Evolutionary conservation across 2,888 invertebrate genomes (phyloP).

Genomic region (Melanostoma mellinum): DNA sequence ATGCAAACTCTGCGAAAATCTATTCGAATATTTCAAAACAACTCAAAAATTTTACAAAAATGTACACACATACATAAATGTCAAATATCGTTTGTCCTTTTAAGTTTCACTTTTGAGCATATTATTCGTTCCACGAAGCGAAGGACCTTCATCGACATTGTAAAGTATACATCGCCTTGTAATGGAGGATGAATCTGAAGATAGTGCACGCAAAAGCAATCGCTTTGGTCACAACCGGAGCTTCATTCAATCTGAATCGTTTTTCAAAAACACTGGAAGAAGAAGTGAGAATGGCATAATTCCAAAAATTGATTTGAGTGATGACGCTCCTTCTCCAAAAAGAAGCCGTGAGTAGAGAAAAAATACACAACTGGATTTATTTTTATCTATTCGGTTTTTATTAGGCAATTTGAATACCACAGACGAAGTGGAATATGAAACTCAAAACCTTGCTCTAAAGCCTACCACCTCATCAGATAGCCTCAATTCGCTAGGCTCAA

Average conservation of each 20-base stretch:
- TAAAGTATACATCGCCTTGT: no score
- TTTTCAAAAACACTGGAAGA: slow-evolving; percentile 2
- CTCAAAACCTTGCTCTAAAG: slow-evolving; percentile 29
- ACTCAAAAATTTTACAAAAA: no score
- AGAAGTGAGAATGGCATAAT: not conserved
- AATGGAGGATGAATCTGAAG: slow-evolving; percentile 33
- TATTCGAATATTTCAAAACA: no score
- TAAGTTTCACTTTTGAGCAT: no score
- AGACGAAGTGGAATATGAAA: slow-evolving; percentile 52
- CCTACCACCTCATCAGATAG: slow-evolving; percentile 42
- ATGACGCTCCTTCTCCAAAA: not conserved
- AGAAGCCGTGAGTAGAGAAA: slow-evolving; percentile 16
- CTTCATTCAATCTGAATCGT: not conserved
- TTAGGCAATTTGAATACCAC: slow-evolving; percentile 1
- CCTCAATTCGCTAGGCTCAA: slow-evolving; percentile 35
- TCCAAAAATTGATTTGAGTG: slow-evolving; percentile 19
- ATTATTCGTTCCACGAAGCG: no score
- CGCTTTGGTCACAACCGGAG: not conserved
- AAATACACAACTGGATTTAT: not conserved
- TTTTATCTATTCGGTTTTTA: not conserved
- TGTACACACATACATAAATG: no score
- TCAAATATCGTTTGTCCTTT: no score
- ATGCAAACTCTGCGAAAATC: no score
- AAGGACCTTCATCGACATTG: no score
- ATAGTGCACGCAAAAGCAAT: slow-evolving; percentile 1